Evolutionary conservation across 2,113 vertebrate species (phyloP), one percentile per base, ranked within the genome.

Genomic region (Hassar affinis): DNA sequence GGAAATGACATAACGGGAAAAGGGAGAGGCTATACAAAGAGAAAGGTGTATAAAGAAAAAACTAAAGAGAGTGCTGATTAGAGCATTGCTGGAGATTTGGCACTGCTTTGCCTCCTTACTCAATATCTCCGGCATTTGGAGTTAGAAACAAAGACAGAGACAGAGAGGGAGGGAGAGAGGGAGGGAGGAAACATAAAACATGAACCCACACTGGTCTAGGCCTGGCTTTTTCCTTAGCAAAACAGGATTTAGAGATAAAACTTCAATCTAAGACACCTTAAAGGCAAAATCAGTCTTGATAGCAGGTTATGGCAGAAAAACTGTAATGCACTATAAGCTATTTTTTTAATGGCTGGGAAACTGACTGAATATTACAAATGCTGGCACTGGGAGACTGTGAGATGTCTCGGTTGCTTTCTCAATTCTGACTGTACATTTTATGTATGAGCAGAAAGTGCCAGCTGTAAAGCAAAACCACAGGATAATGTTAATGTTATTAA

Each of bases 1-100:
- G n/a, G 75, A 57, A 75, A 76, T 84, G 35, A 6, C 12, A 17
- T 62, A 14, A 30, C 14, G 10, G 8, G 18, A 33, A 25, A 47
- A 62, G 15, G 69, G 54, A 52, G 15, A 33, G 54, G 61, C 71
- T 83, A 84, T 33, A 56, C 6, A 6, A 85, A 82, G 86, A 81
- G 79, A 27, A 78, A 83, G 75, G 86, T 64, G 85, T 56, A 49
- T n/a, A 12, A 54, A 27, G 2, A 49, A 49, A 9, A 49, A 49
- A 51, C 49, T 51, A 30, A 81, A 69, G 15, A 66, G 52, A 38
- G 47, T 51, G 49, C 49, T 12, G 33, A 57, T 14, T 1, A 18
- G 42, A 54, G 47, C 17, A 52, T 15, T 20, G 62, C 49, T 78
- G 42, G 22, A 22, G 47, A 74, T 72, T 77, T 81, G 72, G 66